Percentiles rank a stretch among this genome's conserved stretches.
Evolutionary conservation across 2,113 vertebrate species (phyloP).

Genomic region (Entosphenus tridentatus): DNA sequence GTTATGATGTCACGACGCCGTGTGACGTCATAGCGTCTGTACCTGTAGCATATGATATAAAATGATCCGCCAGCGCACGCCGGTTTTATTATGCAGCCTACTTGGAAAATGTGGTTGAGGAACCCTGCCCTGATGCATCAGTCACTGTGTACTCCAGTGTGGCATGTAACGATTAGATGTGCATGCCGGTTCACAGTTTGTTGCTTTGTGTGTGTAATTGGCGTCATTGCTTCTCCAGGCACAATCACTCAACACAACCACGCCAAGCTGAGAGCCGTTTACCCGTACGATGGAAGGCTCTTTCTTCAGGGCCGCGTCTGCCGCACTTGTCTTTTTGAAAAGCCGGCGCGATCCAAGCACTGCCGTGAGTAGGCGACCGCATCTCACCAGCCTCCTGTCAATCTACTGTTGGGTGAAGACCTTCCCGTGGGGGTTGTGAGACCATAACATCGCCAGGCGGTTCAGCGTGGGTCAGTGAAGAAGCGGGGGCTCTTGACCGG

Average conservation of each 20-base stretch:
- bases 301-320: slow-evolving; percentile 38
- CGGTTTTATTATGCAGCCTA: too few species aligned
- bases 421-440: background rate
- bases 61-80: too few species aligned
- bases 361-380: slow-evolving; percentile 33
- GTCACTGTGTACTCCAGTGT: too few species aligned
- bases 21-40: too few species aligned
- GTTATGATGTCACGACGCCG: too few species aligned
- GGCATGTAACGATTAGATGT: too few species aligned
- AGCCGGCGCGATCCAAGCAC: slow-evolving; percentile 80
- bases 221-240: slow-evolving; percentile 22
- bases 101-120: too few species aligned
- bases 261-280: slow-evolving; percentile 23
- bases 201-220: background rate
- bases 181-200: too few species aligned
- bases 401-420: background rate
- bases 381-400: background rate
- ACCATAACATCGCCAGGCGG: background rate
- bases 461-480: background rate
- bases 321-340: slow-evolving; percentile 38
- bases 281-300: slow-evolving; percentile 41
- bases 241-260: slow-evolving; percentile 42
- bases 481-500: background rate
- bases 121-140: too few species aligned
- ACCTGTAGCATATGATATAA: too few species aligned